phyloP scores from a whole-genome alignment of 92 coral and sea anemone genomes.

The Phymanthus crucifer region DNA sequence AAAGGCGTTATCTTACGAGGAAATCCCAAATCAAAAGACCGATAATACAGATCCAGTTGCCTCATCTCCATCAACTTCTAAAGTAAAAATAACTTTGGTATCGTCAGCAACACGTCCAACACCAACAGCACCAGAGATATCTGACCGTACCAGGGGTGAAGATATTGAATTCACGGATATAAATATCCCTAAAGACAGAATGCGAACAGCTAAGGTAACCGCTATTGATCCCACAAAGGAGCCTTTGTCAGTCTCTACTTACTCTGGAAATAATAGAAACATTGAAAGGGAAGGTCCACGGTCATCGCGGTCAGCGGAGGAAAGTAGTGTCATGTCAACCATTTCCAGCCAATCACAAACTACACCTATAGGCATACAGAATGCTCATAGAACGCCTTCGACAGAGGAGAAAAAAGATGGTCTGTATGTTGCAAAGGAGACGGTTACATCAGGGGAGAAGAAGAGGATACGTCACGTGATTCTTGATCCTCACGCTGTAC shows the following conservation, averaged over 20 bases:
- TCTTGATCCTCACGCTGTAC: slow-evolving; percentile 94
- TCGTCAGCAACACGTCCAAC: slow-evolving; percentile 21
- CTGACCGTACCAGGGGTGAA: not conserved
- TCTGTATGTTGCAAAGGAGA: not conserved
- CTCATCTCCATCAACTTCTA: slow-evolving; percentile 2
- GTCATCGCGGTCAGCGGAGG: slow-evolving; percentile 9
- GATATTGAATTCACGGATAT: not conserved
- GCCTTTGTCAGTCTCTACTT: not conserved
- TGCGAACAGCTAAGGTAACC: not conserved
- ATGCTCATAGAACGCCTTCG: not conserved
- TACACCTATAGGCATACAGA: not conserved
- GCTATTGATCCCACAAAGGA: not conserved
- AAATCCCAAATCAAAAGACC: not conserved
- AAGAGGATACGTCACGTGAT: slow-evolving; percentile 70
- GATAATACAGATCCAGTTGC: not conserved
- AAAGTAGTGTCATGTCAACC: not conserved
- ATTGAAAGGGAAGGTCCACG: not conserved
- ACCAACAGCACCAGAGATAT: not conserved
- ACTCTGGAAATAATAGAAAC: not conserved
- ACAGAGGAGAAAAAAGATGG: not conserved
- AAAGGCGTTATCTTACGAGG: not conserved
- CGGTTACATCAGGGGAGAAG: slow-evolving; percentile 20
- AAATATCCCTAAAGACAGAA: not conserved
- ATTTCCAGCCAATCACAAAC: not conserved
- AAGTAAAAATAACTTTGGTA: slow-evolving; percentile 17